Evolutionary conservation across 2,113 vertebrate species (phyloP).

Genomic region (Amphilophus citrinellus): DNA sequence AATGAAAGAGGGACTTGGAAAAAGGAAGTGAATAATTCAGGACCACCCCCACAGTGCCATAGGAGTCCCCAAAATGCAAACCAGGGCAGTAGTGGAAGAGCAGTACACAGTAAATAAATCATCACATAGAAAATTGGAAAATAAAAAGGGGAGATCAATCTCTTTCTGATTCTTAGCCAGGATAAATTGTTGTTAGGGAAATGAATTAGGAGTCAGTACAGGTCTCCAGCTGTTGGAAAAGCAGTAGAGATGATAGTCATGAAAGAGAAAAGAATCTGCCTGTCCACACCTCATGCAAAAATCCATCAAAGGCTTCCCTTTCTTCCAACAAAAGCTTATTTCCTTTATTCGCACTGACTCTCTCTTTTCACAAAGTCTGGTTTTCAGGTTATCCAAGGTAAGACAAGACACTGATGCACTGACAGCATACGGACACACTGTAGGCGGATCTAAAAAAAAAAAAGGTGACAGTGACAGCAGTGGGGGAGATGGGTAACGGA

Average conservation of each 20-base stretch:
- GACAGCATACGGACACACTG: not conserved
- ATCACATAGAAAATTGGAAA: slow-evolving; percentile 60
- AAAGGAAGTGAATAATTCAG: slow-evolving; percentile 72
- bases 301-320: slow-evolving; percentile 38
- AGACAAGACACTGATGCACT: slow-evolving; percentile 24
- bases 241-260: slow-evolving; percentile 22
- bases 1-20: slow-evolving; percentile 54
- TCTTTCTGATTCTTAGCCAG: slow-evolving; percentile 35
- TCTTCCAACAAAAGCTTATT: slow-evolving; percentile 33
- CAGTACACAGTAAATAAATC: slow-evolving; percentile 74
- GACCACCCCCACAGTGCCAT: slow-evolving; percentile 40
- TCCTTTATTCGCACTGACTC: slow-evolving; percentile 32
- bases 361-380: slow-evolving; percentile 22
- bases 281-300: slow-evolving; percentile 42
- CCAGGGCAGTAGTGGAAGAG: slow-evolving; percentile 51
- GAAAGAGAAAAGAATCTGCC: slow-evolving; percentile 27
- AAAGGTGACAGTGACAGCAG: slow-evolving; percentile 24
- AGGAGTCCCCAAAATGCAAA: slow-evolving; percentile 71
- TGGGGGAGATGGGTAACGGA: slow-evolving; percentile 35
- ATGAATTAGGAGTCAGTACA: slow-evolving; percentile 40
- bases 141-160: slow-evolving; percentile 47
- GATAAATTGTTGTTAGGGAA: slow-evolving; percentile 51
- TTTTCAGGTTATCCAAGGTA: slow-evolving; percentile 30
- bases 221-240: slow-evolving; percentile 39
- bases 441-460: slow-evolving; percentile 23